Base-by-base conservation (phyloP, 2,888 invertebrate genomes). In the Sminthurinus aureus region DNA sequence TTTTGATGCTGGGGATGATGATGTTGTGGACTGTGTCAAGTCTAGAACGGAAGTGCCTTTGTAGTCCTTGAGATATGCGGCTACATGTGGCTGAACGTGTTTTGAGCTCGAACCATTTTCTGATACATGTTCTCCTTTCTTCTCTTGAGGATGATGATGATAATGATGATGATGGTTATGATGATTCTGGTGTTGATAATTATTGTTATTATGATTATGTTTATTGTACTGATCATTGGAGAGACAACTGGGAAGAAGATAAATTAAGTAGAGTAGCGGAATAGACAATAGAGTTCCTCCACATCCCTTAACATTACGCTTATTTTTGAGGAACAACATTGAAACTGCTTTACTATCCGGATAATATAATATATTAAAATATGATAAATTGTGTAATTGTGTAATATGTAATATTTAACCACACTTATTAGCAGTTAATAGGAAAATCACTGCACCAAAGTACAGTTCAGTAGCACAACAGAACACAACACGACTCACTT, bases 61-160 rank as follows among this genome's bases (percentile, higher is more conserved):
- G 58, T 75, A 84, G 76, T 82, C 52, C 52, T 83, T 84, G 20
- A 78, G 18, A 26, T 67, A 76, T 38, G 66, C 79, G 20, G 78
- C 81, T 2, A 81, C 58, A 51, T 24, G 52, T 13, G 76, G 76
- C 52, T 26, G 73, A 11, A 18, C 15, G 50, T 75, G 50, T 51
- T 18, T 18, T 69, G 67, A 69, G 9, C 67, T n/a, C n/a, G 67
- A 20, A 22, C n/a, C 67, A 69, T 22, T 69, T 15, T 20, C 67
- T 22, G 1, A 3, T 20, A 11, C 67, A 9, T 22, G 67, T 20
- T 20, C n/a, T 20, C 20, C 67, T 64, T 64, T 13, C 15, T 64
- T n/a, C 13, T 64, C 15, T 64, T 64, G 15, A 9, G n/a, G 64
- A 64, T 13, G n/a, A 64, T 64, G 64, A 64, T n/a, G 13, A 1